Evolutionary conservation across 1,140 invertebrate genomes (phyloP), one percentile per base, ranked within the genome.

Genomic region (Hyposmocoma kahamanoa): DNA sequence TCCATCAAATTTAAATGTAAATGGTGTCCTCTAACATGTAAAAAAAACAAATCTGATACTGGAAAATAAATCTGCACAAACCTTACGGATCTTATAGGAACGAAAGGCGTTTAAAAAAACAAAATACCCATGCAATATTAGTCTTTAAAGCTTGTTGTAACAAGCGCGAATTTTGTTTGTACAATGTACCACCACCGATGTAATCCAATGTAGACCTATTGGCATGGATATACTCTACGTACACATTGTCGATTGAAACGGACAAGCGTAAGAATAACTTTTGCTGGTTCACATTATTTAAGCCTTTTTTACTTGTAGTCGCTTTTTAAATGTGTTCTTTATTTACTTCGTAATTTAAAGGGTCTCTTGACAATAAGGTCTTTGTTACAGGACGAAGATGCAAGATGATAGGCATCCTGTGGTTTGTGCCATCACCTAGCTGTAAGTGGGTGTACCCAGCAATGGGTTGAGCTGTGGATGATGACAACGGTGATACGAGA

Each of bases 91-190:
- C 47, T 59, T 44, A 38, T 45, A 54, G 22, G 15, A 36, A 47
- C 48, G 52, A n/a, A 36, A 66, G 65, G 63, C 57, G 54, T 65
- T 46, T 28, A 15, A 44, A 38, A 42, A 22, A 19, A 49, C 49
- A 42, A 53, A 57, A 70, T 79, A 81, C 69, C 78, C 81, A 82
- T 84, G 81, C 81, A 84, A 82, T 81, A 82, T 82, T 81, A 80
- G 65, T 76, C 64, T 57, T 67, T 46, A 54, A 64, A 62, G 56
- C 59, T 64, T 59, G 54, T 65, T 55, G 41, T 62, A 30, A 11
- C 59, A 59, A 49, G 62, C 72, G 60, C 58, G 26, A 22, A 45
- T 54, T 32, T 43, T 43, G 13, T 41, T 62, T 62, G 34, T 65
- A 65, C 62, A 68, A 51, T 18, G 54, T 15, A 67, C 75, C 77